A percentile compares a stretch with the other conserved stretches of the same genome.
These are phyloP conservation scores for Buceros bicornis DNA, from an alignment of 2,797 vertebrate genomes.

Conservation along the genomic window DNA sequence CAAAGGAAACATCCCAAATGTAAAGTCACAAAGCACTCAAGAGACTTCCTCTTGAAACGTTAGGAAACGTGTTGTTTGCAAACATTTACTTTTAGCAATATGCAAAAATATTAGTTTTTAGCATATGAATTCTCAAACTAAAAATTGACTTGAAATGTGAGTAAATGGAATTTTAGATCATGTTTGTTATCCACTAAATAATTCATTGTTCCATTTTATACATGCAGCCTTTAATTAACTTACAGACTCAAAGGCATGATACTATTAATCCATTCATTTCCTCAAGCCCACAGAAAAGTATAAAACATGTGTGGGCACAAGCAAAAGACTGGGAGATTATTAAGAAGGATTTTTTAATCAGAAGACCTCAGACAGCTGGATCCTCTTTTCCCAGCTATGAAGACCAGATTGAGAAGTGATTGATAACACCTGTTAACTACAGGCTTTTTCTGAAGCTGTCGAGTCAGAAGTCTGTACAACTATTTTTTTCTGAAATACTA, in stretches of 20 bases:
- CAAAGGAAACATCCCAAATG: slow-evolving; percentile 14
- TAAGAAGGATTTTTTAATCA: slow-evolving; percentile 75
- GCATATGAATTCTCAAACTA: slow-evolving; percentile 51
- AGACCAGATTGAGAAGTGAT: slow-evolving; percentile 55
- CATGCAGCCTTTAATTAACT: slow-evolving; percentile 88
- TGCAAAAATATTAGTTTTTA: slow-evolving; percentile 28
- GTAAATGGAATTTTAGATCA: slow-evolving; percentile 82
- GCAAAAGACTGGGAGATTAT: slow-evolving; percentile 61
- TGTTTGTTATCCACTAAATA: slow-evolving; percentile 83
- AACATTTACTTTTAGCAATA: slow-evolving; percentile 39
- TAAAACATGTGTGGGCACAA: slow-evolving; percentile 54
- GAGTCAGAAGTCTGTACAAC: background rate
- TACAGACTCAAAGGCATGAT: slow-evolving; percentile 84
- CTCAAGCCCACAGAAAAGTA: slow-evolving; percentile 52
- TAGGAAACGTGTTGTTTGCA: slow-evolving; percentile 1
- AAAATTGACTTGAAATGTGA: slow-evolving; percentile 58
- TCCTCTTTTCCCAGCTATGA: slow-evolving; percentile 47
- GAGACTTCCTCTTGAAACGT: slow-evolving; percentile 12
- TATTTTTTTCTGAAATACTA: background rate
- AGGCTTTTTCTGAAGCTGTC: slow-evolving; percentile 32
- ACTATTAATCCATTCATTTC: slow-evolving; percentile 79
- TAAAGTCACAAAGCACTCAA: background rate
- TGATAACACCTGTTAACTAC: slow-evolving; percentile 69
- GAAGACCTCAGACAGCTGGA: slow-evolving; percentile 65
- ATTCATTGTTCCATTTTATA: slow-evolving; percentile 80